Evolutionary conservation across 2,797 vertebrate genomes (phyloP).

Genomic region (Diplodus sargus): DNA sequence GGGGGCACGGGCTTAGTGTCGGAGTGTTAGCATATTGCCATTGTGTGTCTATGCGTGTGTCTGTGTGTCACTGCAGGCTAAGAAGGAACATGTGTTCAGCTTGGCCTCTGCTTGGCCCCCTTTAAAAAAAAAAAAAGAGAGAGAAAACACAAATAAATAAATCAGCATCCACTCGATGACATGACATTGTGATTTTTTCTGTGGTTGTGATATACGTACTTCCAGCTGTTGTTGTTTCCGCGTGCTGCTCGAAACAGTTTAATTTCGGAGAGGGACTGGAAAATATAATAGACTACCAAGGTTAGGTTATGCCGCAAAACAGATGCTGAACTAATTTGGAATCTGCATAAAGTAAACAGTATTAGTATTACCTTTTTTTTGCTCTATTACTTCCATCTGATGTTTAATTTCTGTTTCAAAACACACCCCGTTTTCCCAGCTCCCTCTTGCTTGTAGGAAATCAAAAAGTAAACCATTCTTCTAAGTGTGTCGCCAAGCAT

Average conservation of each 20-base stretch:
- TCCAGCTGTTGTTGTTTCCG: slow-evolving; percentile 50
- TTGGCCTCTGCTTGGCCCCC: slow-evolving; percentile 58
- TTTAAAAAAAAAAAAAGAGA: slow-evolving; percentile 27
- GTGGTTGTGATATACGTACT: slow-evolving; percentile 45
- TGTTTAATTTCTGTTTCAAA: slow-evolving; percentile 24
- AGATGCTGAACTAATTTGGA: slow-evolving; percentile 48
- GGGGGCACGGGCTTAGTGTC: slow-evolving; percentile 66
- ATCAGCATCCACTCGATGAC: slow-evolving; percentile 44
- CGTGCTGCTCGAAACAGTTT: slow-evolving; percentile 23
- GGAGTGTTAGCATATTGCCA: slow-evolving; percentile 57
- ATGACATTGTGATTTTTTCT: slow-evolving; percentile 44
- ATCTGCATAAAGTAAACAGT: slow-evolving; percentile 51
- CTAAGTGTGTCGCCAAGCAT: slow-evolving; percentile 55
- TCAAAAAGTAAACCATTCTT: slow-evolving; percentile 52
- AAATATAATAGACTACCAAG: slow-evolving; percentile 29
- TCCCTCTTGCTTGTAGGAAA: slow-evolving; percentile 39
- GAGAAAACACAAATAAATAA: slow-evolving; percentile 57
- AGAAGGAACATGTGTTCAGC: slow-evolving; percentile 71
- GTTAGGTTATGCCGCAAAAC: slow-evolving; percentile 28
- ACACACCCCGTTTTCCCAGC: slow-evolving; percentile 24
- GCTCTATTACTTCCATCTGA: slow-evolving; percentile 23
- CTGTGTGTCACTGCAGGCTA: slow-evolving; percentile 69
- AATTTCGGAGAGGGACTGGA: slow-evolving; percentile 9
- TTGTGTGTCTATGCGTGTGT: slow-evolving; percentile 32
- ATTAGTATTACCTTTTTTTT: slow-evolving; percentile 32